These are phyloP conservation scores for Pantherophis vulpinus DNA, from an alignment of 2,797 vertebrate species.

Conservation along the genomic window DNA sequence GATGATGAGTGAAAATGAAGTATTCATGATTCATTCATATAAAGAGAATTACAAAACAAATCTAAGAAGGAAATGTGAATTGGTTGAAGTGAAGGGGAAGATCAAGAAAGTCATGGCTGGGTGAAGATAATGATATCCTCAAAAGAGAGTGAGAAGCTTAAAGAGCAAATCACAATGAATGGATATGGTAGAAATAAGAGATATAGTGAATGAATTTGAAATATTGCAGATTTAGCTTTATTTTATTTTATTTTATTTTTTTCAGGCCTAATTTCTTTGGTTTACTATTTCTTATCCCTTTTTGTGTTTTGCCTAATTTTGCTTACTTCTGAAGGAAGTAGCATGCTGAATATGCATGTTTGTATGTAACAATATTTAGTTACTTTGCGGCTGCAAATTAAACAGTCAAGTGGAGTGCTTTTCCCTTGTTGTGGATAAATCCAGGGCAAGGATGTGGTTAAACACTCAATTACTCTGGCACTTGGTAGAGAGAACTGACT, in stretches of 20 bases:
- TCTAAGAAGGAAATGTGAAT: background rate
- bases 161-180: background rate
- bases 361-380: background rate
- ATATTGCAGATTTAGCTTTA: background rate
- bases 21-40: background rate
- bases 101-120: background rate
- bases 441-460: background rate
- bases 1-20: background rate
- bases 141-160: background rate
- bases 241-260: background rate
- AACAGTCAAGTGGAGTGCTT: background rate
- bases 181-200: background rate
- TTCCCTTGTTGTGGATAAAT: background rate
- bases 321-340: background rate
- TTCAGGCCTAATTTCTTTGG: background rate
- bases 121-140: background rate
- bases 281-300: background rate
- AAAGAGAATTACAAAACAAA: background rate
- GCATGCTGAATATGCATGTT: background rate
- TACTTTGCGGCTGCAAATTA: background rate
- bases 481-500: constrained; percentile 7
- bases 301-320: background rate
- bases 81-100: background rate
- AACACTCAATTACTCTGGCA: background rate
- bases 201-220: background rate